phyloP scores from a whole-genome alignment of 2,113 vertebrate species.

The Oceanites oceanicus region DNA sequence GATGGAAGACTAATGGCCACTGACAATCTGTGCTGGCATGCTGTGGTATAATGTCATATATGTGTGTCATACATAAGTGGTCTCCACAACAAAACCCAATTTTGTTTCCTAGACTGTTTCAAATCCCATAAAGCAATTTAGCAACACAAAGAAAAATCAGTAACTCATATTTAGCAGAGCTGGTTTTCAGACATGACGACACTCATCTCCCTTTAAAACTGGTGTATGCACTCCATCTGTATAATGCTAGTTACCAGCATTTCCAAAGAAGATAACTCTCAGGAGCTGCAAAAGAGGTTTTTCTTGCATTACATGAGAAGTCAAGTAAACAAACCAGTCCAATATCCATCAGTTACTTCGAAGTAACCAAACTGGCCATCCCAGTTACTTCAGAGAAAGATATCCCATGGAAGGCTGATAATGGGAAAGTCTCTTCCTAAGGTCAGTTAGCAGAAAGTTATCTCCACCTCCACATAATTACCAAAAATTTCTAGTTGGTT shows the following conservation, averaged over 20 bases:
- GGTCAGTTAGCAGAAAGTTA: not conserved
- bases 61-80: not conserved
- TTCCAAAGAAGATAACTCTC: not conserved
- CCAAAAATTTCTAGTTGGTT: not conserved
- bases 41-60: not conserved
- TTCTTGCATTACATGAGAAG: not conserved
- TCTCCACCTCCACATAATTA: not conserved
- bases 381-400: not conserved
- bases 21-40: not conserved
- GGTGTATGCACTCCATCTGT: too few relatives aligned
- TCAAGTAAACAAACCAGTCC: not conserved
- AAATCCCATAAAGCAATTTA: not conserved
- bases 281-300: not conserved
- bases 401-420: not conserved
- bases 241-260: not conserved
- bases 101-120: not conserved
- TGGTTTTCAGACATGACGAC: not conserved
- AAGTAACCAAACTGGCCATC: not conserved
- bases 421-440: not conserved
- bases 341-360: not conserved
- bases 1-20: not conserved
- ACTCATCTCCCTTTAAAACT: not conserved
- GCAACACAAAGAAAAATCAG: not conserved
- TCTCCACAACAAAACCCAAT: not conserved
- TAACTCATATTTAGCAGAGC: not conserved